Base-by-base conservation (phyloP, 2,113 vertebrate genomes). In the Phyllopteryx taeniolatus region DNA sequence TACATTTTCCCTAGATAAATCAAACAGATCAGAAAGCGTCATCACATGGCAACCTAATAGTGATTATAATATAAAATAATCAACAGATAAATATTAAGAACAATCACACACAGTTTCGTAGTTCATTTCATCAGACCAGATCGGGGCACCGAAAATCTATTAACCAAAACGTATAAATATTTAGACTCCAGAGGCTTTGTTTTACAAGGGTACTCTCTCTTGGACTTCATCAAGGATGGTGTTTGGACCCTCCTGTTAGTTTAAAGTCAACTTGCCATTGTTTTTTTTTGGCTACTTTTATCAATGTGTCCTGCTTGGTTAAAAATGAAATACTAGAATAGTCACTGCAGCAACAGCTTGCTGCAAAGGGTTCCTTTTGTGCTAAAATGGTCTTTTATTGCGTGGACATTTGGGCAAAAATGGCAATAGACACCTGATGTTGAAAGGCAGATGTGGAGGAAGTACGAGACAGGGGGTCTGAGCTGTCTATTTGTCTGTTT, bases 251-350 rank as follows among this genome's bases (percentile, higher is more conserved):
- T 63, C 85, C 77, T 44, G 72, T 72, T 74, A 86, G 63, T 77
- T 79, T 76, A 75, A 67, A 80, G 86, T 89, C 89, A 71, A 60
- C 71, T 59, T 77, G 71, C 75, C 79, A 73, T 74, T 68, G 75
- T 84, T 83, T 84, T 82, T 79, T 86, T 73, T 81, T 80, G 75
- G 49, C 57, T 43, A 20, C 2, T 27, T 71, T 85, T 70, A 71
- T 80, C 73, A 82, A 15, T 79, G 35, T 70, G 64, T 79, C 67
- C 77, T 76, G 83, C 74, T 35, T 72, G 68, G 70, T 76, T 76
- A 68, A 83, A 85, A 89, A 83, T 79, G 73, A 80, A 83, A 65
- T 61, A 61, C 65, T 73, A 51, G 65, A 76, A 68, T 71, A 39
- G 78, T 81, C 72, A 70, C 60, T 70, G 64, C 43, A 47, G 46